Base-by-base conservation (phyloP, 2,888 invertebrate genomes). In the Eumerus sabulonum region DNA sequence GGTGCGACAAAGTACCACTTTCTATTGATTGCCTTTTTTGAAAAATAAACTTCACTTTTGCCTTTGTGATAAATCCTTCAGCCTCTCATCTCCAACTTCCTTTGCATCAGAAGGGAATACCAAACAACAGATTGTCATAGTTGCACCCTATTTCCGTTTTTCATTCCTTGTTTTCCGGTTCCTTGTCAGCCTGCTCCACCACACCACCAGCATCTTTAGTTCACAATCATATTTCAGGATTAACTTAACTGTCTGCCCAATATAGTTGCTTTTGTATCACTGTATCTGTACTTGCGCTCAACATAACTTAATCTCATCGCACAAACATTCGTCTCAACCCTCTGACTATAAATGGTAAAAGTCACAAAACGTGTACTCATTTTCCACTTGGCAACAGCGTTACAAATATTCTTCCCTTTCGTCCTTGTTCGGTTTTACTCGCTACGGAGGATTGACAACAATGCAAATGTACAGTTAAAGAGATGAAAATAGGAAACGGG, bases 171-270 rank as follows among this genome's bases (percentile, higher is more conserved):
- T 51, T 27, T 27, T 54, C 36, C 27, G 27, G 27, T 27, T 27
- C 27, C 27, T 27, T 27, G 27, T 27, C 27, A n/a, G 27, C 27
- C 27, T 7, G 27, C 9, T 13, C 40, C n/a, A 62, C 35, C 59
- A 71, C 68, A 50, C 40, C n/a, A 62, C 35, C 59, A 71, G 62
- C 44, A 63, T 56, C 51, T 68, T 47, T 64, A 68, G 64, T 73
- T 79, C 64, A 70, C 79, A 74, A 68, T 74, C 79, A 74, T 74
- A 79, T 74, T 79, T 79, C 79, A 73, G 73, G 73, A 68, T 79
- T 68, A 79, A 70, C 68, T 74, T 54, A 51, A 73, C 68, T 70
- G 50, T 57, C 57, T 64, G 36, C 12, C 35, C 44, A 53, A 5
- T 53, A 51, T 60, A 53, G 27, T 47, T 40, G 59, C 18, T 64